These are phyloP conservation scores for Asobara japonica DNA, from an alignment of 1,140 invertebrate species.

Conservation along the genomic window DNA sequence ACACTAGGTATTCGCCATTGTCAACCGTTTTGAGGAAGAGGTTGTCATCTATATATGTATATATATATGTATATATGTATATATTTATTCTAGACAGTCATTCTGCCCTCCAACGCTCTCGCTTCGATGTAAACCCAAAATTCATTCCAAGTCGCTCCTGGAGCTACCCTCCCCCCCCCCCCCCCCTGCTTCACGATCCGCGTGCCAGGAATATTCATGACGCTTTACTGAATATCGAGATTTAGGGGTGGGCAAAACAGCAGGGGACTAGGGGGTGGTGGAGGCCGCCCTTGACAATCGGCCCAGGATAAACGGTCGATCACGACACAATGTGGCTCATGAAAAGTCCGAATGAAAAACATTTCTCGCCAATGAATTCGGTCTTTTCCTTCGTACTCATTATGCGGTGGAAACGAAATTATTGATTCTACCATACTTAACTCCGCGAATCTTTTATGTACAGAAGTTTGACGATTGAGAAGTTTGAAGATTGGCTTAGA, in stretches of 20 bases:
- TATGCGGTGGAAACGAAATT: no score
- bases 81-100: neutral
- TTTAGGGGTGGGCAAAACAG: slow-evolving; percentile 10
- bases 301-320: slow-evolving; percentile 24
- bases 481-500: no score
- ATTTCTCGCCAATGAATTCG: no score
- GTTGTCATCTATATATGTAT: neutral
- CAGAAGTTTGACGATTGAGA: no score
- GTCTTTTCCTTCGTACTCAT: no score
- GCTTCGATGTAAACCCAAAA: slow-evolving; percentile 26
- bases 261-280: neutral
- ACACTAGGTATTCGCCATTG: neutral
- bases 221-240: slow-evolving; percentile 35
- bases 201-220: slow-evolving; percentile 36
- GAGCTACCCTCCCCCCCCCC: no score
- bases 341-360: neutral
- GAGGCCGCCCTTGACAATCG: slow-evolving; percentile 25
- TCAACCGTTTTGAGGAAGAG: neutral
- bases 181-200: slow-evolving; percentile 25
- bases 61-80: no score
- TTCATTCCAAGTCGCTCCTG: slow-evolving; percentile 20
- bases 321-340: neutral
- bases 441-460: no score
- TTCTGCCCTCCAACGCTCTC: neutral
- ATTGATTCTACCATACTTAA: no score